Evolutionary conservation across 2,797 vertebrate species (phyloP), one percentile per base, ranked within the genome.

Genomic region (Apogon talboti): DNA sequence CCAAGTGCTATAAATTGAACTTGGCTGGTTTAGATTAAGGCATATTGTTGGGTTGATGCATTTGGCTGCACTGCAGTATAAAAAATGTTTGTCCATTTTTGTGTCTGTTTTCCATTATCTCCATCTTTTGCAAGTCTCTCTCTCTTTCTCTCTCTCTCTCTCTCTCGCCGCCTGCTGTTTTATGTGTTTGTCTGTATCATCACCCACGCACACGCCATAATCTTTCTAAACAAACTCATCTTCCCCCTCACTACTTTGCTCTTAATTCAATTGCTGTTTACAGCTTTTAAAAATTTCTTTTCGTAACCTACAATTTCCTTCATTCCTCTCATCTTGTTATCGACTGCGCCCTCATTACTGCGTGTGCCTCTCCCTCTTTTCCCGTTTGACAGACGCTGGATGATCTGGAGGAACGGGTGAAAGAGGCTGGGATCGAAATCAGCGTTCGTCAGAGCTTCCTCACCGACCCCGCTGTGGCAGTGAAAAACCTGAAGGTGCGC

Each of bases 381-480:
- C 50, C 30, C 15, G 1, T 46, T n/a, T 74, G 21, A 41, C 83
- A 96, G 96, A 97, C 96, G 15, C 84, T 96, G 74, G 96, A 96
- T 15, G 96, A 97, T 81, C 84, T 97, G 42, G 96, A 96, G 82
- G 93, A 96, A 53, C 88, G 95, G 24, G 95, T 96, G 80, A 95
- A 95, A 75, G 95, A 96, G 63, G 96, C 96, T 0, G 94, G 93
- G 3, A 94, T 97, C 2, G 96, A 97, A 83, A 96, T 97, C 81
- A 96, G 95, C 7, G 96, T 96, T 61, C 92, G 96, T 7, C 96
- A 97, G 80, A 97, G 96, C 62, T 97, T 97, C 88, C 96, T 97
- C 79, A 95, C 94, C 0, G 95, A 96, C 64, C 96, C 96, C 1
- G 92, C 95, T 0, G 94, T 96, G 2, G 95, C 96, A 0, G 96